Conservation (phyloP, 2,797 vertebrate species). For the Bufotes viridis region DNA sequence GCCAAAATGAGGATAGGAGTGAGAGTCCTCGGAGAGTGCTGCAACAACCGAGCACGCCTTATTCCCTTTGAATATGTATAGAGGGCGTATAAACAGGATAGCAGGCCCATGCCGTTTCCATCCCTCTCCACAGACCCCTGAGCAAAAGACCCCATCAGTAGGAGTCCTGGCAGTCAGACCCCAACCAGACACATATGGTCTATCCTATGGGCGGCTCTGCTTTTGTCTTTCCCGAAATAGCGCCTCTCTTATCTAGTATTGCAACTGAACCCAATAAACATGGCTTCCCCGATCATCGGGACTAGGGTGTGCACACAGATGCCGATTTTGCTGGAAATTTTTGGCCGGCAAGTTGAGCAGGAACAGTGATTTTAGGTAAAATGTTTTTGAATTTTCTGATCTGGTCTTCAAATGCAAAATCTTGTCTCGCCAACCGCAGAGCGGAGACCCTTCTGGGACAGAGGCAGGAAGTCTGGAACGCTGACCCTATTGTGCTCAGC, state of each 20-base stretch:
- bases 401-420: not conserved
- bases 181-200: not conserved
- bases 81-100: too few species aligned
- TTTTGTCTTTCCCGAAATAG: not conserved
- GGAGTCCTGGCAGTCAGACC: too few species aligned
- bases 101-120: too few species aligned
- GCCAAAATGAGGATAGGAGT: too few species aligned
- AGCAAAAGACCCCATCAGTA: too few species aligned
- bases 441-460: not conserved
- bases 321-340: not conserved
- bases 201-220: not conserved
- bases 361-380: not conserved
- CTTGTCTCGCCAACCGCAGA: not conserved
- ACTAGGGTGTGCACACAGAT: not conserved
- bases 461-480: conserved; percentile 24
- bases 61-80: too few species aligned
- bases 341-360: not conserved
- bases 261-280: not conserved
- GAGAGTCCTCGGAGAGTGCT: too few species aligned
- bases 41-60: too few species aligned
- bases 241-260: not conserved
- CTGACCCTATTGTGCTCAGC: conserved; percentile 6
- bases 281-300: not conserved
- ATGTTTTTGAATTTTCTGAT: not conserved
- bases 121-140: too few species aligned